Percentiles rank a stretch among this genome's conserved stretches.
Evolutionary conservation across 2,888 invertebrate species (phyloP).

Genomic region (Epirrita christyi): DNA sequence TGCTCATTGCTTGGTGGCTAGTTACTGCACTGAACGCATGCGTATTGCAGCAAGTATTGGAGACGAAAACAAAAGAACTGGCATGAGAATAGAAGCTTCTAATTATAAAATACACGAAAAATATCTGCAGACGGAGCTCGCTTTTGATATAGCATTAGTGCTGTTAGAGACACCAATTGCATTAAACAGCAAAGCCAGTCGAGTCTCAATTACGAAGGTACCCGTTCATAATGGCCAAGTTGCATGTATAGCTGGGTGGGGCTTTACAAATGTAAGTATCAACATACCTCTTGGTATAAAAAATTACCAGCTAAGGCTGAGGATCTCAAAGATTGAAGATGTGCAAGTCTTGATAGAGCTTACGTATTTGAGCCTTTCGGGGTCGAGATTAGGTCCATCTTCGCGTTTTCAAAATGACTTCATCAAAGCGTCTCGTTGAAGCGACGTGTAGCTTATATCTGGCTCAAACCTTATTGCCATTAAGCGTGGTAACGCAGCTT

Average conservation of each 20-base stretch:
- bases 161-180: background rate
- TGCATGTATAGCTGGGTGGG: slow-evolving; percentile 18
- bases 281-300: no score
- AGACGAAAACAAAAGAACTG: background rate
- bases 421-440: no score
- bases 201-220: background rate
- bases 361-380: no score
- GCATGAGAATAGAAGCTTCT: background rate
- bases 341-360: no score
- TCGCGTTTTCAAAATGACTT: no score
- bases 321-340: no score
- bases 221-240: background rate
- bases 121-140: background rate
- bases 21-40: background rate
- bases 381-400: no score
- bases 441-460: no score
- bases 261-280: slow-evolving; percentile 7
- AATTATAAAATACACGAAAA: slow-evolving; percentile 1
- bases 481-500: no score
- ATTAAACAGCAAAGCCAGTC: background rate
- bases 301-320: no score
- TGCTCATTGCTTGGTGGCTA: slow-evolving; percentile 25
- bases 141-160: slow-evolving; percentile 19
- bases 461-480: no score
- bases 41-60: slow-evolving; percentile 1